Evolutionary conservation across 2,113 vertebrate genomes (phyloP).

Genomic region (Cyanoderma ruficeps): DNA sequence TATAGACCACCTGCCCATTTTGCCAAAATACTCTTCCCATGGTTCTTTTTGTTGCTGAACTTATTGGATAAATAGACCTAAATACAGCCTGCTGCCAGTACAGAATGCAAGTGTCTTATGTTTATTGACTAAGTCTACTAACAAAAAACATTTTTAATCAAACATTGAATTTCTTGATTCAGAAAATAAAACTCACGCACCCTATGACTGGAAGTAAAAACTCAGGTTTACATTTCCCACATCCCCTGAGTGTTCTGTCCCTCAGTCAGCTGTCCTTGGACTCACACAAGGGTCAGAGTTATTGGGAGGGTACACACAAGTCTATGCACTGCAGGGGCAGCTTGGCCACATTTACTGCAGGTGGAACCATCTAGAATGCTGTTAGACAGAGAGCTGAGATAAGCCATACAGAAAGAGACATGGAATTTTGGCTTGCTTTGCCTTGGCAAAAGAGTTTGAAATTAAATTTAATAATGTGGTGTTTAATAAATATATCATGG

Average conservation of each 20-base stretch:
- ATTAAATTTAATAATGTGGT: not conserved
- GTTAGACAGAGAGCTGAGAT: not conserved
- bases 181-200: not conserved
- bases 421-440: not conserved
- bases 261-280: not conserved
- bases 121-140: not conserved
- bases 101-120: not conserved
- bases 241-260: not conserved
- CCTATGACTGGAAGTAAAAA: not conserved
- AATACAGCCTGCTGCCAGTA: not conserved
- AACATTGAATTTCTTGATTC: not conserved
- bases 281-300: not conserved
- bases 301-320: not conserved
- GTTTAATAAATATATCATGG: not conserved
- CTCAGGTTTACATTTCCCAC: not conserved
- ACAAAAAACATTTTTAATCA: not conserved
- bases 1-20: not conserved
- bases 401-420: not conserved
- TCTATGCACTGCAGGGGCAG: not conserved
- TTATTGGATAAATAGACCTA: not conserved
- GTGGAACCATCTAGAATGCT: not conserved
- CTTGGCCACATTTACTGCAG: not conserved
- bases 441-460: not conserved
- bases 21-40: not conserved
- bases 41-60: not conserved